A percentile compares a stretch with the other conserved stretches of the same genome.
phyloP scores from a whole-genome alignment of 2,797 vertebrate genomes.

The Melanotaenia boesemani region DNA sequence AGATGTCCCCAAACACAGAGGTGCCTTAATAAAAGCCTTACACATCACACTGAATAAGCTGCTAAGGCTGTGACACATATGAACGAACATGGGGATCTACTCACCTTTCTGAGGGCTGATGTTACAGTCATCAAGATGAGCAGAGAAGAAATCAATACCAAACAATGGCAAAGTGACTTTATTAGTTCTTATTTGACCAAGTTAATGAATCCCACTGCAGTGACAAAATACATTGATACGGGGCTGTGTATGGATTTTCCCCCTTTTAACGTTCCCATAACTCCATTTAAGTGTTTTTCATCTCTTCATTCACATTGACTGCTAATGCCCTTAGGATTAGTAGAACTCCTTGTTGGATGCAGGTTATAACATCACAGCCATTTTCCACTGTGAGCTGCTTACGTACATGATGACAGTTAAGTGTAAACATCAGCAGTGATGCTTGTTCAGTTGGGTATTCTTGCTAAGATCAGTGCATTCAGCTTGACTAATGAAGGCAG shows the following conservation, averaged over 20 bases:
- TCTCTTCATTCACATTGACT: conserved; percentile 37
- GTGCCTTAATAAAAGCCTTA: conserved; percentile 80
- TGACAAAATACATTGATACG: conserved; percentile 32
- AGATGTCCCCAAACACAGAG: conserved; percentile 73
- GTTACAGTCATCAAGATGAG: conserved; percentile 34
- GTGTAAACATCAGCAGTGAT: conserved; percentile 26
- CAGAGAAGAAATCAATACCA: conserved; percentile 63
- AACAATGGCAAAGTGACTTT: conserved; percentile 68
- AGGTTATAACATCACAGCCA: conserved; percentile 10
- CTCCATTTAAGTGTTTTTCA: conserved; percentile 47
- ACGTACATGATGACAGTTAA: conserved; percentile 32
- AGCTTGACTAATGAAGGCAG: neutral
- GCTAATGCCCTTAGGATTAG: conserved; percentile 29
- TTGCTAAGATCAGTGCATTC: conserved; percentile 1
- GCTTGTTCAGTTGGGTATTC: conserved; percentile 1
- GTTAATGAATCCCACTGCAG: conserved; percentile 60
- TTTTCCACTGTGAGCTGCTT: conserved; percentile 38
- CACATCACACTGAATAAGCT: conserved; percentile 72
- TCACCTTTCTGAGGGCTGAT: conserved; percentile 31
- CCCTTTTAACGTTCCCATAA: conserved; percentile 32
- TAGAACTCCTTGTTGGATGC: conserved; percentile 25
- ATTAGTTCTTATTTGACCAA: conserved; percentile 67
- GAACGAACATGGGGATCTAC: conserved; percentile 59
- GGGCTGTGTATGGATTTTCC: conserved; percentile 29
- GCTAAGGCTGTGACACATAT: conserved; percentile 64